Evolutionary conservation across 2,888 invertebrate genomes (phyloP).

Genomic region (Cotesia congregata): DNA sequence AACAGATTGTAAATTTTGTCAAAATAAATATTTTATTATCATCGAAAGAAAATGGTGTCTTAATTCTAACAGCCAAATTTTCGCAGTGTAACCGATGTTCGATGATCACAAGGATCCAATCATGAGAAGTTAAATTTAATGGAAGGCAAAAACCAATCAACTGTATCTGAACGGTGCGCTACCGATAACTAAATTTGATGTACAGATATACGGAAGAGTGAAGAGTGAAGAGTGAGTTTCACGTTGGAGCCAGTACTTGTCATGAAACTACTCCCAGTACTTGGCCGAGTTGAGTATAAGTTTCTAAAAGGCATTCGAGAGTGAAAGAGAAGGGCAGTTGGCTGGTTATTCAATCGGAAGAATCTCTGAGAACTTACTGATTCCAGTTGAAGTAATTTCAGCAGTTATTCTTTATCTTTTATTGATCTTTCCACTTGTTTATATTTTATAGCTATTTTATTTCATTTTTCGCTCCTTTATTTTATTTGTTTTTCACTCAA

Average conservation of each 20-base stretch:
- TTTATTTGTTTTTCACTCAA: neutral
- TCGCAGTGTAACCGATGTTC: slow-evolving; percentile 9
- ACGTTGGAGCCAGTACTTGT: neutral
- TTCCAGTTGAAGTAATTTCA: slow-evolving; percentile 49
- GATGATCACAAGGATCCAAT: neutral
- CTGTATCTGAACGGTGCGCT: slow-evolving; percentile 37
- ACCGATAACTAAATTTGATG: neutral
- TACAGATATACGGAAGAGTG: neutral
- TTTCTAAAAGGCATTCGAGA: slow-evolving; percentile 53
- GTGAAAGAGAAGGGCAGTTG: slow-evolving; percentile 56
- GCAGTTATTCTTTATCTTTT: neutral
- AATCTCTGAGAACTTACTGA: slow-evolving; percentile 51
- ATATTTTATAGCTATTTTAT: neutral
- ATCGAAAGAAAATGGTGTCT: no score
- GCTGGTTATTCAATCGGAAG: slow-evolving; percentile 55
- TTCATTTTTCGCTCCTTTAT: neutral
- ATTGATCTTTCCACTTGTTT: neutral
- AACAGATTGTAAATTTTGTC: no score
- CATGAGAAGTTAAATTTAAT: slow-evolving; percentile 37
- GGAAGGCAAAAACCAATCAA: slow-evolving; percentile 40
- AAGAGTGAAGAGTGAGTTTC: neutral
- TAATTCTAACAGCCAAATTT: no score
- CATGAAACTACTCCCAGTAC: slow-evolving; percentile 36
- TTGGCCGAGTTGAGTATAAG: slow-evolving; percentile 46
- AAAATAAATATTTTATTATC: no score